Evolutionary conservation across 1,140 invertebrate species (phyloP), one percentile per base, ranked within the genome.

Genomic region (Notospermus geniculatus): DNA sequence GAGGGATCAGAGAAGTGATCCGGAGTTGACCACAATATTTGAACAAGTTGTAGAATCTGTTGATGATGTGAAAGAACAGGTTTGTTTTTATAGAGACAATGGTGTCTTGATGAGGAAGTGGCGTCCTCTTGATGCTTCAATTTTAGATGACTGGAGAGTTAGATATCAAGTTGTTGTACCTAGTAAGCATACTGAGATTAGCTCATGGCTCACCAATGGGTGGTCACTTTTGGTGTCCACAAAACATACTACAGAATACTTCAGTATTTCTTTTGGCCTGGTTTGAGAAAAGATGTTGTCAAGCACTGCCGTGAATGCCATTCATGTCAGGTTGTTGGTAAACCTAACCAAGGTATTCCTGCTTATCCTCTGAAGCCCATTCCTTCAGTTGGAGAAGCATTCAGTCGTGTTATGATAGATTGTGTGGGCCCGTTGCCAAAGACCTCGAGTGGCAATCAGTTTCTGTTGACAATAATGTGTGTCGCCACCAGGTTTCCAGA

Each of bases 231-330:
- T 57, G 46, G 4, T 11, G 22, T 66, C n/a, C n/a, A n/a, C n/a
- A n/a, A n/a, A n/a, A n/a, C n/a, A n/a, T n/a, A n/a, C n/a, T n/a
- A n/a, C n/a, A n/a, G n/a, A n/a, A n/a, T n/a, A n/a, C n/a, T n/a
- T n/a, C n/a, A n/a, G n/a, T n/a, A n/a, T n/a, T n/a, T 66, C 45
- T 63, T 54, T 50, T 66, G 65, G 64, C 64, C 67, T 43, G 55
- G 62, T 4, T 45, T 69, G 0, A 22, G 13, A 25, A 4, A 27
- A n/a, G 62, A 64, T 59, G 30, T 59, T 2, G 22, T 7, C 0
- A 17, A 59, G n/a, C 62, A 23, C 56, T 64, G 61, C 36, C 54
- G 45, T 32, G 53, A 54, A 22, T 69, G 59, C 60, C 41, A 64
- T 28, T 32, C 52, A 30, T 69, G 67, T 41, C 67, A 69, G 36